phyloP scores from a whole-genome alignment of 2,797 vertebrate species.

The Petrocephalus sullivani region DNA sequence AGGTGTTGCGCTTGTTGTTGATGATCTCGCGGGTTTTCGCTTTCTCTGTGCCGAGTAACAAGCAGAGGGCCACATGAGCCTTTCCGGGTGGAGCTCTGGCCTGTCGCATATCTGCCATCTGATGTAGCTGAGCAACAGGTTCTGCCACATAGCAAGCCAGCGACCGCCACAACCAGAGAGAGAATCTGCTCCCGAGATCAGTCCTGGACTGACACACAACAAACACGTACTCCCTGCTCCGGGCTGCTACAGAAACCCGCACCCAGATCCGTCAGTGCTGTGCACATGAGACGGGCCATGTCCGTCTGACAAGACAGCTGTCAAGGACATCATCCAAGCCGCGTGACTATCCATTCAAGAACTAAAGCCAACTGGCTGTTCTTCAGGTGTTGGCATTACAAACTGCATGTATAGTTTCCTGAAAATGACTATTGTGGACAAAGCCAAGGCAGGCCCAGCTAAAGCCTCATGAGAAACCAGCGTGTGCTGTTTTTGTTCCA shows the following conservation, averaged over 20 bases:
- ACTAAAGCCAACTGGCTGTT: not conserved
- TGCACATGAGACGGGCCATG: not conserved
- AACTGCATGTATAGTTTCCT: not conserved
- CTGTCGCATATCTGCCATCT: not conserved
- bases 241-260: not conserved
- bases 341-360: not conserved
- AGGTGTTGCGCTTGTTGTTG: slow-evolving; percentile 72
- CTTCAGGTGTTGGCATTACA: not conserved
- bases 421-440: not conserved
- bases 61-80: not conserved
- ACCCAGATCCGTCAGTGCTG: not conserved
- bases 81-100: not conserved
- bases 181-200: not conserved
- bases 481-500: not conserved
- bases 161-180: not conserved
- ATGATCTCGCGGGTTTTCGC: slow-evolving; percentile 74
- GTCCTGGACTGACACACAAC: not conserved
- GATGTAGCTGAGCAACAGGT: not conserved
- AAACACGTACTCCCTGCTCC: not conserved
- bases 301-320: not conserved
- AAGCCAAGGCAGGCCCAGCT: not conserved
- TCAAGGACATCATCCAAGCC: not conserved
- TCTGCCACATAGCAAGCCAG: not conserved
- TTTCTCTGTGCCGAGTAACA: slow-evolving; percentile 59
- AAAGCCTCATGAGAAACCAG: not conserved